Conservation (phyloP, 2,888 invertebrate genomes). For the Caenorhabditis zanzibari region DNA sequence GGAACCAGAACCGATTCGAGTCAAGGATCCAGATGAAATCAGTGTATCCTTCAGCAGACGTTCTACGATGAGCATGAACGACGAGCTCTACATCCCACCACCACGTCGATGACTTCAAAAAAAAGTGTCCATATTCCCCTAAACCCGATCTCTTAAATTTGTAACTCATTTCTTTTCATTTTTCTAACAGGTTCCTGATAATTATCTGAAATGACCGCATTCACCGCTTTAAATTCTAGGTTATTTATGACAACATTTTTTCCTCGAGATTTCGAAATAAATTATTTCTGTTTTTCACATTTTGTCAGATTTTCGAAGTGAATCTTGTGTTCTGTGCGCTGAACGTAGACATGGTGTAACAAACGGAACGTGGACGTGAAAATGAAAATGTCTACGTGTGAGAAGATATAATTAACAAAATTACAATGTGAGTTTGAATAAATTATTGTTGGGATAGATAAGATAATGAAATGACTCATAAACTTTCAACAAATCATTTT, state of each 20-base stretch:
- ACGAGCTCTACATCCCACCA: conserved; percentile 46
- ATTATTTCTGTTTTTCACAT: neutral
- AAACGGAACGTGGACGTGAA: neutral
- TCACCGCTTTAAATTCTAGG: conserved; percentile 31
- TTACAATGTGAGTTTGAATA: neutral
- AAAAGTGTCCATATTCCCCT: conserved; percentile 14
- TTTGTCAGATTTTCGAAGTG: neutral
- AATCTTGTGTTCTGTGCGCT: conserved; percentile 31
- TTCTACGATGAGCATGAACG: conserved; percentile 61
- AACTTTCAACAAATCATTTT: too few relatives aligned
- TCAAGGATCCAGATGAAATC: conserved; percentile 56
- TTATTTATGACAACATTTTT: neutral
- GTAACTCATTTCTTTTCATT: neutral
- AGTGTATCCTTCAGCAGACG: conserved; percentile 54
- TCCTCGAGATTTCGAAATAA: neutral
- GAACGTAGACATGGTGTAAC: conserved; percentile 10
- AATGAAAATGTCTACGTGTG: neutral
- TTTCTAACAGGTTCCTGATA: conserved; percentile 28
- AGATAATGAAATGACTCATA: too few relatives aligned
- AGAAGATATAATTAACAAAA: neutral
- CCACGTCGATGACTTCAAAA: conserved; percentile 39
- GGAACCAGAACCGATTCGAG: conserved; percentile 23
- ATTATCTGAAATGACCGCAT: conserved; percentile 15
- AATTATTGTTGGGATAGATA: too few relatives aligned
- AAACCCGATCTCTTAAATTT: conserved; percentile 33